Percentiles rank a stretch among this genome's conserved stretches.
Conservation (phyloP, 1,140 invertebrate species). For the Zaprionus camerounensis region DNA sequence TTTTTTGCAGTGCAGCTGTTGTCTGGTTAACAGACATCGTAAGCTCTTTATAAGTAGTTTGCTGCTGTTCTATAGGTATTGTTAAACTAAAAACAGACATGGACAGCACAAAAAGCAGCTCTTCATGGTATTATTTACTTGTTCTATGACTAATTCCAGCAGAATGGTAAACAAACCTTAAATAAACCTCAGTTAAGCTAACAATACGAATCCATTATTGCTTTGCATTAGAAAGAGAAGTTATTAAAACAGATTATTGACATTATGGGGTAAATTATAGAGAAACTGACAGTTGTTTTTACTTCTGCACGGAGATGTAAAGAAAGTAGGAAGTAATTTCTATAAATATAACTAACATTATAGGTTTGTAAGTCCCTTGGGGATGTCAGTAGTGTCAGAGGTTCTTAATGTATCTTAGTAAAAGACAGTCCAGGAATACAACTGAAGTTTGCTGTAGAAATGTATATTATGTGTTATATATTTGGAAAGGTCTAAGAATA, state of each 20-base stretch:
- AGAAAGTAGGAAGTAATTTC: not conserved
- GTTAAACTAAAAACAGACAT: not conserved
- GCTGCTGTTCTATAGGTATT: not conserved
- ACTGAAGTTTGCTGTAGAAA: too few relatives aligned
- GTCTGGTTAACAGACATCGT: not conserved
- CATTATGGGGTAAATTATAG: not conserved
- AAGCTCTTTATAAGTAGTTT: slow-evolving; percentile 8
- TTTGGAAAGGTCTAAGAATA: too few relatives aligned
- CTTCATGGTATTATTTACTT: not conserved
- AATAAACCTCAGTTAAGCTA: not conserved
- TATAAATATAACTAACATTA: not conserved
- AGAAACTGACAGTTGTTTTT: too few relatives aligned
- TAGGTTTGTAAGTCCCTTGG: not conserved
- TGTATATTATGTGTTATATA: too few relatives aligned
- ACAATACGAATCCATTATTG: not conserved
- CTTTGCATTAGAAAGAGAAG: not conserved
- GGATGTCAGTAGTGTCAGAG: not conserved
- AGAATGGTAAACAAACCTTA: not conserved
- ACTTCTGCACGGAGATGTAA: too few relatives aligned
- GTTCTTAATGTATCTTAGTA: too few relatives aligned
- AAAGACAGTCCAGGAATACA: too few relatives aligned
- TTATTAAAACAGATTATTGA: not conserved
- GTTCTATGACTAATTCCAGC: not conserved
- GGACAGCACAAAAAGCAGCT: not conserved
- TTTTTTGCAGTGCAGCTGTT: slow-evolving; percentile 4